Base-by-base conservation (phyloP, 2,797 vertebrate species). In the Hapalemur alaotrensis region DNA sequence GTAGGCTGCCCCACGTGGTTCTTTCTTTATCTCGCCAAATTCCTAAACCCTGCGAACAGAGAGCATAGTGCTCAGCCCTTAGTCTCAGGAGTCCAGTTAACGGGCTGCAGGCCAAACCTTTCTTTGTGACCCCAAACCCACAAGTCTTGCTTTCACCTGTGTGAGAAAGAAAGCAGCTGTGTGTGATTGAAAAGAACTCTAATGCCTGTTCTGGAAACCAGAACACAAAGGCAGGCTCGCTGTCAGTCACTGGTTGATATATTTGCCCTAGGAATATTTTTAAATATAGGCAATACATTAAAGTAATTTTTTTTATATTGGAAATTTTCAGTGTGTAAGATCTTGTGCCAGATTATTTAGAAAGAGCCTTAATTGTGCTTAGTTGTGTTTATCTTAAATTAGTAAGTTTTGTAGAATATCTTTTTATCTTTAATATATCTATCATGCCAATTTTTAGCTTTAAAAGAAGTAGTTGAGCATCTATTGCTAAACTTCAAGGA, bases 231-330 rank as follows among this genome's bases (percentile, higher is more conserved):
- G 11, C 6, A 0, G 22, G 10, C 46, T 86, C 79, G 38, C 32
- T 50, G 0, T 81, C 35, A n/a, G 43, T 43, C 20, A 25, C 32
- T 61, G 73, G 43, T 70, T 72, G 38, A 82, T 63, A 5, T 50
- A 65, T 54, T 59, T 82, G 32, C 67, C 85, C 54, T 82, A 54
- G 83, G 46, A 96, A 48, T 86, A 28, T 50, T 85, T 92, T 91
- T 72, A 95, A 88, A 93, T 85, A 54, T 25, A 76, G 63, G 30
- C 15, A 79, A 8, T 59, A 35, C 35, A 54, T 46, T 88, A 54
- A 61, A 83, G 41, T 72, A 84, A 79, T 9, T 82, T 88, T 82
- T 61, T 86, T 32, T 46, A 17, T 52, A 13, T 76, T 63, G 67
- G 35, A 92, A 76, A 28, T 67, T 50, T 80, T 80, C 23, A 3